A percentile compares a stretch with the other conserved stretches of the same genome.
Conservation (phyloP, 2,888 invertebrate genomes). For the Seira sanloemensis region DNA sequence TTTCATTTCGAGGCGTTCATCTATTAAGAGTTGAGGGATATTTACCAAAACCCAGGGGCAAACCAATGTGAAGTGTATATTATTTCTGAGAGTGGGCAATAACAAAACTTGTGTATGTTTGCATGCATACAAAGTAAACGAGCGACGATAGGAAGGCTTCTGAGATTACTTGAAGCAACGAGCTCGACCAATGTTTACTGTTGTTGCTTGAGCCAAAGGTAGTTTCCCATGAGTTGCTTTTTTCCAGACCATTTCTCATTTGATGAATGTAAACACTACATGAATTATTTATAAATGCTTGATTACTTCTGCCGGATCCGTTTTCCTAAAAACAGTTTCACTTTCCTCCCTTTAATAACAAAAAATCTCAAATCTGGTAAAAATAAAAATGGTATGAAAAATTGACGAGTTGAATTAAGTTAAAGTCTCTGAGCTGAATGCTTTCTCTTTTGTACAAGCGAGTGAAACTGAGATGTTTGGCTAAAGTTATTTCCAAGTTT, state of each 20-base stretch:
- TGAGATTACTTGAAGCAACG: slow-evolving; percentile 22
- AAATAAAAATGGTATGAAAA: no score
- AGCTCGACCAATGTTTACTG: neutral
- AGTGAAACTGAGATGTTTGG: no score
- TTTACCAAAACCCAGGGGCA: slow-evolving; percentile 61
- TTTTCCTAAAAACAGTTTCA: no score
- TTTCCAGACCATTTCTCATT: slow-evolving; percentile 66
- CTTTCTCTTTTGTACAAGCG: no score
- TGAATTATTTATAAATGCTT: slow-evolving; percentile 69
- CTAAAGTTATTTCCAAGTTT: no score
- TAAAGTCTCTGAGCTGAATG: no score
- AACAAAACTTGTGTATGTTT: neutral
- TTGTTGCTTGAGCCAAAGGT: neutral
- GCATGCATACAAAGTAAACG: neutral
- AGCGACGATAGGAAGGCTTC: no score
- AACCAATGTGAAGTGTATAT: neutral
- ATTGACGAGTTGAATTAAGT: no score
- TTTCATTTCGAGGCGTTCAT: slow-evolving; percentile 69
- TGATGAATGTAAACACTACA: slow-evolving; percentile 71
- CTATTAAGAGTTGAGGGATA: slow-evolving; percentile 68
- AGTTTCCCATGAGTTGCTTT: slow-evolving; percentile 65
- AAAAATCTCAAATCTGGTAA: no score
- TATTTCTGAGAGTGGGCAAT: no score
- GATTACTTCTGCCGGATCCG: slow-evolving; percentile 25
- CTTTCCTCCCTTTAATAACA: no score